Conservation (phyloP, 2,113 vertebrate genomes). For the Trinectes maculatus region DNA sequence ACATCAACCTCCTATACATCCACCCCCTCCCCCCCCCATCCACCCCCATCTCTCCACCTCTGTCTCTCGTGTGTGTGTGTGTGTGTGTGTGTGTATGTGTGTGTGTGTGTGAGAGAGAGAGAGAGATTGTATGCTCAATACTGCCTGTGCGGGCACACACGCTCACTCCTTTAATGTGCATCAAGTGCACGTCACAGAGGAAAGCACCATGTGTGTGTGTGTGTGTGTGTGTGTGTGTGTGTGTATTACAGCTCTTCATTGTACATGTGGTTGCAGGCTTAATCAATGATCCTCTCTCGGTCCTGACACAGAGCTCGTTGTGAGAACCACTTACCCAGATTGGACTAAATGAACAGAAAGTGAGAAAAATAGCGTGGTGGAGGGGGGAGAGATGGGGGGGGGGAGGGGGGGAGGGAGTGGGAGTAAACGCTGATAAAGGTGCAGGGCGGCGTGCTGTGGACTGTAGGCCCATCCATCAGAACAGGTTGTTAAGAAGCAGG, state of each 20-base stretch:
- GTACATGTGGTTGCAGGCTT: conserved; percentile 8
- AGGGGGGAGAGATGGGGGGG: background rate
- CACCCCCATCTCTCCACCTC: too few species aligned
- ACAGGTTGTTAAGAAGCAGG: conserved; percentile 13
- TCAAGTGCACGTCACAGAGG: background rate
- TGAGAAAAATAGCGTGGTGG: background rate
- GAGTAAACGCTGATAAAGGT: conserved; percentile 23
- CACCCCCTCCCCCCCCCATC: too few species aligned
- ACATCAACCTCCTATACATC: too few species aligned
- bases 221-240: background rate
- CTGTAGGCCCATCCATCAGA: conserved; percentile 33
- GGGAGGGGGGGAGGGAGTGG: background rate
- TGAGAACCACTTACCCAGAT: conserved; percentile 56
- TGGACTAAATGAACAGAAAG: conserved; percentile 27
- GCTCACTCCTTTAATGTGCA: background rate
- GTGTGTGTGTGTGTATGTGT: too few species aligned
- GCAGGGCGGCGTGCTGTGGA: conserved; percentile 2
- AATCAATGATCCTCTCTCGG: conserved; percentile 8
- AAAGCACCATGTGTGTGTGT: background rate
- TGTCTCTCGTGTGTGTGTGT: too few species aligned
- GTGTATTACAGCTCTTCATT: background rate
- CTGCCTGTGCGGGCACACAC: background rate
- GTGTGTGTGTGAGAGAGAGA: too few species aligned
- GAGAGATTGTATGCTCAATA: background rate
- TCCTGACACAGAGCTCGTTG: conserved; percentile 28